phyloP scores from a whole-genome alignment of 2,113 vertebrate species.

The Acrocephalus arundinaceus region DNA sequence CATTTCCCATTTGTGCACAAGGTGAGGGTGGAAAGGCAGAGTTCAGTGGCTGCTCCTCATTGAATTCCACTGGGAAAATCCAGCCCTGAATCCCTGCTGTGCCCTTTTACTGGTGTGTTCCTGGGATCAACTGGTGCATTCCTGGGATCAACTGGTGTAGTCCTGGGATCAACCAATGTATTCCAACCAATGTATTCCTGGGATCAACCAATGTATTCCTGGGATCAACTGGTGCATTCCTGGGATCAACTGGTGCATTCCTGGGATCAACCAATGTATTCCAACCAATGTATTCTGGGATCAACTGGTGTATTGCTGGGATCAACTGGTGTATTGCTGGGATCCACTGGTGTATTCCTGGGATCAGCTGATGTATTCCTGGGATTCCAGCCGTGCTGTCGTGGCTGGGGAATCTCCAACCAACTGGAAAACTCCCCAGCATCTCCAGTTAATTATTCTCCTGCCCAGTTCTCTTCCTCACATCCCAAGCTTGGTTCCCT shows the following conservation, averaged over 20 bases:
- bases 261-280: no score
- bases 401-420: not conserved
- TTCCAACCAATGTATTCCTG: no score
- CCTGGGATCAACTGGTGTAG: no score
- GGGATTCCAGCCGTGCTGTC: not conserved
- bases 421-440: not conserved
- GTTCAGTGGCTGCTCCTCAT: not conserved
- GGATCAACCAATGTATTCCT: no score
- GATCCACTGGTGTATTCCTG: no score
- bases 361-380: not conserved
- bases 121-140: not conserved
- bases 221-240: no score
- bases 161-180: no score
- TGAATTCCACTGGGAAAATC: not conserved
- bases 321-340: no score
- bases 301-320: no score
- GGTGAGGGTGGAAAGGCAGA: not conserved
- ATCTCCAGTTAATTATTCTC: not conserved
- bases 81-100: not conserved
- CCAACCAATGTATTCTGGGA: no score
- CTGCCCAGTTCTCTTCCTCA: not conserved
- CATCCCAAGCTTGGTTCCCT: not conserved
- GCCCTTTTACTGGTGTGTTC: not conserved
- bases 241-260: no score
- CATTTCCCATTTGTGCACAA: accelerated